Evolutionary conservation across 2,113 vertebrate genomes (phyloP), one percentile per base, ranked within the genome.

Genomic region (Cichladusa arquata): DNA sequence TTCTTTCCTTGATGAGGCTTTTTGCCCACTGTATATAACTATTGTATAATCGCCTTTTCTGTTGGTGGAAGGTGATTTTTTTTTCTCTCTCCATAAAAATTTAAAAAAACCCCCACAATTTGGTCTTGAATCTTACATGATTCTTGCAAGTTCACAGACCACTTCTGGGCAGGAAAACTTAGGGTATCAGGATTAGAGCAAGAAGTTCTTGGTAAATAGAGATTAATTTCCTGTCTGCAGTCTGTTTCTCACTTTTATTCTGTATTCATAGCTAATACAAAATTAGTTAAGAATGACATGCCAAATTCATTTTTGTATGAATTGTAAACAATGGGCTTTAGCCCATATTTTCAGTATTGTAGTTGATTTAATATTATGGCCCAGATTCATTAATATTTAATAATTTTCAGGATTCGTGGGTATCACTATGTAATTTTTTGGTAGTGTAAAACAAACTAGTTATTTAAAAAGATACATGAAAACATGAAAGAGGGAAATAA

Each of bases 21-120:
- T 88, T 82, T 57, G 14, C 34, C 33, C 13, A 60, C 26, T 56
- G 9, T 70, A 31, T 60, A 33, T 50, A 89, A 56, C 9, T 5
- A 18, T 4, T 60, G 9, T 28, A 25, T 31, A 58, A 70, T 73
- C 64, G 61, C 23, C 3, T 36, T 62, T 66, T 70, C 33, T 84
- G 29, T 23, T 87, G 26, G 26, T 73, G 50, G 58, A 81, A 60
- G 40, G 28, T 48, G n/a, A 36, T 78, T 81, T 81, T 47, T 47
- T 8, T 60, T 87, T 92, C 15, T 29, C 34, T 42, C 22, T 85
- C 15, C 33, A 45, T 29, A 74, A 65, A 81, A 45, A 7, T 6
- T 16, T 1, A 1, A 1, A 9, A 60, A 64, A 3, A 4, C 0
- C 4, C 4, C 17, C 31, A 28, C 33, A 33, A 8, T 20, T 74